Conservation (phyloP, 2,113 vertebrate species). For the Psittacula cyanocephala region DNA sequence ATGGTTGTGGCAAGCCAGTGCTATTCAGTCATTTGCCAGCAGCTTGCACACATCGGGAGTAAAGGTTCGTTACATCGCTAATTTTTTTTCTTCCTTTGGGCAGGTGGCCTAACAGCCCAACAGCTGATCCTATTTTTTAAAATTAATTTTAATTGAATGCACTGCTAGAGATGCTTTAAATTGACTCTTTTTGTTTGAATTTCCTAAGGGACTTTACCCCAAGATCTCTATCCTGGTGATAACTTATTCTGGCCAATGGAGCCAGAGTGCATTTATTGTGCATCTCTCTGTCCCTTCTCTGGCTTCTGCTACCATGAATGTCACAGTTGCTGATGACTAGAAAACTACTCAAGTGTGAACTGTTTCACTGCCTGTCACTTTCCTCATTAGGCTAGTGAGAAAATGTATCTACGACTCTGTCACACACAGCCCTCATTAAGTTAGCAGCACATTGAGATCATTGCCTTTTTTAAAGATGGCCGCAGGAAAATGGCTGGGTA, state of each 20-base stretch:
- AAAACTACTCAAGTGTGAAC: conserved; percentile 80
- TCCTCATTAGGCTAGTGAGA: conserved; percentile 81
- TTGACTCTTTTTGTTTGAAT: conserved; percentile 71
- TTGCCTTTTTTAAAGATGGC: conserved; percentile 78
- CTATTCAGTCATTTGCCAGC: neutral
- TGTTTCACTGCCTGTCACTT: conserved; percentile 80
- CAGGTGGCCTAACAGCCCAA: conserved; percentile 51
- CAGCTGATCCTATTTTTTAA: conserved; percentile 64
- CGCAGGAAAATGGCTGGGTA: conserved; percentile 62
- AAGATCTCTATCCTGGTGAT: conserved; percentile 74
- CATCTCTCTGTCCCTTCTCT: conserved; percentile 20
- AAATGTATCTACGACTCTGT: conserved; percentile 76
- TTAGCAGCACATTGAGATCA: conserved; percentile 68
- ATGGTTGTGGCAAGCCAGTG: neutral
- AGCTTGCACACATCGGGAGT: neutral
- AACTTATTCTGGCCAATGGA: conserved; percentile 77
- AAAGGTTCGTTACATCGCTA: conserved; percentile 24
- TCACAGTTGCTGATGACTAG: conserved; percentile 72
- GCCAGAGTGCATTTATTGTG: conserved; percentile 64
- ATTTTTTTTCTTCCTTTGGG: conserved; percentile 44
- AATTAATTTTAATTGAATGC: conserved; percentile 78
- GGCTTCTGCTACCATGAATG: conserved; percentile 40
- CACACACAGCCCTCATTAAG: conserved; percentile 77
- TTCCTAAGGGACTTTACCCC: conserved; percentile 71
- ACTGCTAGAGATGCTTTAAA: conserved; percentile 67